Evolutionary conservation across 1,140 invertebrate species (phyloP).

Genomic region (Drosophila quadrilineata): DNA sequence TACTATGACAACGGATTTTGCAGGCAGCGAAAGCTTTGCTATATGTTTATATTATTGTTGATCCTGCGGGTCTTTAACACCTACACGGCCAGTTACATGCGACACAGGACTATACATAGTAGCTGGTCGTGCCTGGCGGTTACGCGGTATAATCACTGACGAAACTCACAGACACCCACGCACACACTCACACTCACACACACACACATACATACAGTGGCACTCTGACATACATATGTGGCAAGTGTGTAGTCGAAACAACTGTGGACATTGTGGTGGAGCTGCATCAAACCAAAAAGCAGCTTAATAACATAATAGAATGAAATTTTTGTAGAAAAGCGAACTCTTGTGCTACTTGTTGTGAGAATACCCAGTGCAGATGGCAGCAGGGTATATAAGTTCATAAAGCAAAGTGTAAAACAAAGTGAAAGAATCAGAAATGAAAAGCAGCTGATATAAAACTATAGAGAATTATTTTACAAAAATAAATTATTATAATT

Average conservation of each 20-base stretch:
- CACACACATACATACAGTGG: background rate
- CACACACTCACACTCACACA: background rate
- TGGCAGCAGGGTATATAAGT: background rate
- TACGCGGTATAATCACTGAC: constrained; percentile 15
- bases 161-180: background rate
- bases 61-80: too few relatives aligned
- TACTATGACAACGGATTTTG: too few relatives aligned
- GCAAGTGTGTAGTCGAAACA: too few relatives aligned
- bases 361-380: constrained; percentile 3
- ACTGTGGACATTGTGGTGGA: constrained; percentile 12
- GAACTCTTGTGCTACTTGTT: constrained; percentile 19
- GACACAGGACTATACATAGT: too few relatives aligned
- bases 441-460: too few relatives aligned
- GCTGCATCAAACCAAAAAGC: constrained; percentile 21
- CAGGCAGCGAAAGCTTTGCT: too few relatives aligned
- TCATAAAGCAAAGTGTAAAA: background rate
- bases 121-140: too few relatives aligned
- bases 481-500: too few relatives aligned
- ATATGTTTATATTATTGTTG: too few relatives aligned
- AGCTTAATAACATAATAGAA: constrained; percentile 37
- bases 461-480: too few relatives aligned
- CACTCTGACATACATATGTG: too few relatives aligned
- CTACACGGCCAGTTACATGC: too few relatives aligned
- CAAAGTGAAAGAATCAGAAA: background rate
- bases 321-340: constrained; percentile 27